Percentiles rank a stretch among this genome's conserved stretches.
phyloP scores from a whole-genome alignment of 2,113 vertebrate genomes.

The Rhegmatorhina hoffmannsi region DNA sequence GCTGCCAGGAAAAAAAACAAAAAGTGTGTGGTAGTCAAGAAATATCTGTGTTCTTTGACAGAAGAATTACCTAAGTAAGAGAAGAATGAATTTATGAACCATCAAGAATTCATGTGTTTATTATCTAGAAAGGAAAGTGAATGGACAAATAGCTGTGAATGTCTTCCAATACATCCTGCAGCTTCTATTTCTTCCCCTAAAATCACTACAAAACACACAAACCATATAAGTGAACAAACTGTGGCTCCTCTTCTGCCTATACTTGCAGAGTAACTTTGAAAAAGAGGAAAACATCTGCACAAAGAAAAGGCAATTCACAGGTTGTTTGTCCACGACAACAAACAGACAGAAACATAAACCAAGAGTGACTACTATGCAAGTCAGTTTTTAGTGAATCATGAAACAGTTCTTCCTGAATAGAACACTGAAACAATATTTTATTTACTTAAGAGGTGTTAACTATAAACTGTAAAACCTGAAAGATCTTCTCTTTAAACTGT shows the following conservation, averaged over 20 bases:
- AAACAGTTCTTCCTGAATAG: background rate
- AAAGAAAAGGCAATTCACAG: background rate
- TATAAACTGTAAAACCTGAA: background rate
- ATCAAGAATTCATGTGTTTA: background rate
- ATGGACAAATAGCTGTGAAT: background rate
- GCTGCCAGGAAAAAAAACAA: slow-evolving; percentile 73
- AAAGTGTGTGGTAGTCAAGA: background rate
- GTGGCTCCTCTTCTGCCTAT: background rate
- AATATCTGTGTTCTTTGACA: background rate
- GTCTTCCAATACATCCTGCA: background rate
- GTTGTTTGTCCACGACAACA: background rate
- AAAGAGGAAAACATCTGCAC: background rate
- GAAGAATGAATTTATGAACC: background rate
- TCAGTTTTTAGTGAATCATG: background rate
- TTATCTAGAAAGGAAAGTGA: background rate
- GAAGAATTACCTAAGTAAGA: background rate
- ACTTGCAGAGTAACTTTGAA: background rate
- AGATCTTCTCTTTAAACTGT: background rate
- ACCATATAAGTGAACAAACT: background rate
- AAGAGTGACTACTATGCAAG: background rate
- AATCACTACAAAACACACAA: background rate
- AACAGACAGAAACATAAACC: background rate
- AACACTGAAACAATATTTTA: background rate
- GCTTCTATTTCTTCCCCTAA: background rate
- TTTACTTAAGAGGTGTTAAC: background rate